Percentiles rank a stretch among this genome's conserved stretches.
phyloP scores from a whole-genome alignment of 35 echinoderm and acorn worm species.

The Ptychodera flava region DNA sequence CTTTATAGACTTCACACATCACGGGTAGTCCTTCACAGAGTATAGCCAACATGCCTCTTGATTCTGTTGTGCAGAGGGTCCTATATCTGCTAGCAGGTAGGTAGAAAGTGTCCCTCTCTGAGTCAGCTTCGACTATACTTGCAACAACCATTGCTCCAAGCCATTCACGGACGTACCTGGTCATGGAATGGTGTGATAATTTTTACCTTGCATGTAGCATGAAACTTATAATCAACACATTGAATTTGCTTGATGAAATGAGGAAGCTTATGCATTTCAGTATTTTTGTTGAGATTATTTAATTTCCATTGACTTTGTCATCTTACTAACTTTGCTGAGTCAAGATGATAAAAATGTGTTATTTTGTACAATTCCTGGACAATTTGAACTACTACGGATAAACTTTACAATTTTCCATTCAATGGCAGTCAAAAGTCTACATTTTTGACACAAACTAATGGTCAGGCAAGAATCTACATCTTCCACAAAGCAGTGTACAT shows the following conservation, averaged over 20 bases:
- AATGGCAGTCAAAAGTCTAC: too few relatives aligned
- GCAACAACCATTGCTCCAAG: conserved; percentile 29
- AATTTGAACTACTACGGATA: too few relatives aligned
- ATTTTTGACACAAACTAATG: too few relatives aligned
- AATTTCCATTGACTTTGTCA: too few relatives aligned
- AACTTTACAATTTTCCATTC: too few relatives aligned
- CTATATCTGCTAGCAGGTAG: conserved; percentile 14
- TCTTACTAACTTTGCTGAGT: too few relatives aligned
- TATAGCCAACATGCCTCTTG: background rate
- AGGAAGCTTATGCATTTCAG: background rate
- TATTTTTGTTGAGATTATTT: too few relatives aligned
- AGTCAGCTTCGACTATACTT: conserved; percentile 26
- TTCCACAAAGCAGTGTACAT: too few relatives aligned
- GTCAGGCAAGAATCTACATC: too few relatives aligned
- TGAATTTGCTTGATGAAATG: background rate
- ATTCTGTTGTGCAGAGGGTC: background rate
- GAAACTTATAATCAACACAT: too few relatives aligned
- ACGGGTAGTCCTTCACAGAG: conserved; percentile 8
- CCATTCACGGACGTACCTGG: conserved; percentile 50
- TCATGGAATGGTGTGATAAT: background rate
- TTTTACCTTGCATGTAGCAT: background rate
- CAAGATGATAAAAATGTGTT: too few relatives aligned
- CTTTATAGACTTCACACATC: conserved; percentile 21
- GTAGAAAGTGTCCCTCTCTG: conserved; percentile 6
- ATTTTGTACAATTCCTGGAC: too few relatives aligned